phyloP scores from a whole-genome alignment of 2,797 vertebrate species.

The Salarias fasciatus region DNA sequence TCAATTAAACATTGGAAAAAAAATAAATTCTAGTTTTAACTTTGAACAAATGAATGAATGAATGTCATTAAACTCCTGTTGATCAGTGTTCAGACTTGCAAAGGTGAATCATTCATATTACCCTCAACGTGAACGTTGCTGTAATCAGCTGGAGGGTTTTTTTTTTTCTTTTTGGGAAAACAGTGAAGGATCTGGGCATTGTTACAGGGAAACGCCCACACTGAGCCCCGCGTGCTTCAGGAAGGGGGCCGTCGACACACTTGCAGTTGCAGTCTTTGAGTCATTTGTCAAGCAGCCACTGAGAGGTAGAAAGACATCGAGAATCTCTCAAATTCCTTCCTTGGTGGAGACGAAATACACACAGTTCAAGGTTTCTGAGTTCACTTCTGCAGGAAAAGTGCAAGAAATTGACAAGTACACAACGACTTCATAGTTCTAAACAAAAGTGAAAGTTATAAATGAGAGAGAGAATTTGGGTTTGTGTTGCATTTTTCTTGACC shows the following conservation, averaged over 20 bases:
- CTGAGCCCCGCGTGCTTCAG: conserved; percentile 56
- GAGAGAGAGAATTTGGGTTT: conserved; percentile 4
- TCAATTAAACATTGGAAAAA: background rate
- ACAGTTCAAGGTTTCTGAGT: background rate
- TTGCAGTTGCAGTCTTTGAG: conserved; percentile 15
- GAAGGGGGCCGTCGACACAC: conserved; percentile 49
- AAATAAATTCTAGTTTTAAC: no score
- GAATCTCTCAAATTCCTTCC: background rate
- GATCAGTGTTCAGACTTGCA: background rate
- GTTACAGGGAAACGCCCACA: conserved; percentile 67
- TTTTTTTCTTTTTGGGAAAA: conserved; percentile 30
- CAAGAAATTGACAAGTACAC: background rate
- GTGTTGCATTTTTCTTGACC: conserved; percentile 9
- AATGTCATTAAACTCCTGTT: no score
- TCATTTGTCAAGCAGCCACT: conserved; percentile 18
- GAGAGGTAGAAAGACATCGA: conserved; percentile 13
- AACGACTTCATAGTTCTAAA: background rate
- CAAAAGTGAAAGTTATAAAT: background rate
- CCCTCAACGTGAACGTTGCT: background rate
- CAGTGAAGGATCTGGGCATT: conserved; percentile 59
- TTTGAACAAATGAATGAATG: background rate
- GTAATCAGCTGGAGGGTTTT: conserved; percentile 13
- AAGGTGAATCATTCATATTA: background rate
- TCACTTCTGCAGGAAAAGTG: background rate
- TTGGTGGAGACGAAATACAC: background rate